A percentile compares a stretch with the other conserved stretches of the same genome.
Evolutionary conservation across 2,888 invertebrate genomes (phyloP).

Genomic region (Apamea monoglypha): DNA sequence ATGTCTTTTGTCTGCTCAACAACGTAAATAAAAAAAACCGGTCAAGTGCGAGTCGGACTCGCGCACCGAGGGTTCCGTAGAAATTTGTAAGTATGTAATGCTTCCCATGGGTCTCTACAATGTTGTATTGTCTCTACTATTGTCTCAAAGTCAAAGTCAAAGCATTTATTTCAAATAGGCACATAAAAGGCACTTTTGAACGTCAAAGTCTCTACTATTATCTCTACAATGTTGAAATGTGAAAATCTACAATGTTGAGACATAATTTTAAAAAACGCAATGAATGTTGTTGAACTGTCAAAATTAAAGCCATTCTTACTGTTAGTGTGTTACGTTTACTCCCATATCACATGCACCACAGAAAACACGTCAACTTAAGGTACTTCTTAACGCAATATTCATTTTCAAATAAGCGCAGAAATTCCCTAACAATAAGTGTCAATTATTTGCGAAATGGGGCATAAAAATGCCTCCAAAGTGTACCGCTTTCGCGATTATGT

Average conservation of each 20-base stretch:
- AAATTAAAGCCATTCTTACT: not conserved
- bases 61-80: too few relatives aligned
- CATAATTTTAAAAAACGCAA: too few relatives aligned
- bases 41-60: too few relatives aligned
- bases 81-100: too few relatives aligned
- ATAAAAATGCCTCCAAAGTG: slow-evolving; percentile 52
- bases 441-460: slow-evolving; percentile 42
- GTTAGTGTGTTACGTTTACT: not conserved
- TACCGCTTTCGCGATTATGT: slow-evolving; percentile 53
- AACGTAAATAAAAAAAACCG: not conserved
- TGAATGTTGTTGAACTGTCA: not conserved
- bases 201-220: too few relatives aligned
- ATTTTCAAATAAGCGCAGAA: slow-evolving; percentile 33
- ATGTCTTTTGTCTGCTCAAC: not conserved
- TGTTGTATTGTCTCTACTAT: too few relatives aligned
- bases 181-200: too few relatives aligned
- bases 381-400: slow-evolving; percentile 19
- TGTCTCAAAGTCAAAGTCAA: too few relatives aligned
- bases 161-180: too few relatives aligned
- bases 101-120: too few relatives aligned
- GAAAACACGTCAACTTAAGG: not conserved
- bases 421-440: slow-evolving; percentile 34
- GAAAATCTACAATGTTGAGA: too few relatives aligned
- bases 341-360: not conserved
- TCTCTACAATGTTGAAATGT: too few relatives aligned